Evolutionary conservation across 2,888 invertebrate species (phyloP), one percentile per base, ranked within the genome.

Genomic region (Abrostola triplasia): DNA sequence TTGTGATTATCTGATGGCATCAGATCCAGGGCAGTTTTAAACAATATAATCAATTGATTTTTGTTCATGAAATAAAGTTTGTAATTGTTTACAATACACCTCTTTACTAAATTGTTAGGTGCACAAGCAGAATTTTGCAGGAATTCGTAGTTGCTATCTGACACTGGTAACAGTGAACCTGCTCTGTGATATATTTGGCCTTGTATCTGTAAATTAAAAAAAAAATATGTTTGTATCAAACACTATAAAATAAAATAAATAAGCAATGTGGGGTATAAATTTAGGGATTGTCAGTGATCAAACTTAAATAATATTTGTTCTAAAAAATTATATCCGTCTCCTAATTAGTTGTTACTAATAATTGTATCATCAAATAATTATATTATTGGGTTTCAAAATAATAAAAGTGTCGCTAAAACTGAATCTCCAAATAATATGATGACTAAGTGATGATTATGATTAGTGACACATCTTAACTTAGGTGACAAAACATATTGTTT

Each of bases 1-100:
- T 82, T 84, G 69, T 81, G 77, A 65, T 68, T 71, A 75, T 83
- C 81, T 0, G 70, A 77, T 79, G 79, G 80, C 81, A 82, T 81
- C 24, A 38, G 68, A 49, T 84, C 82, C 35, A 83, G 10, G 5
- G 82, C 81, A 42, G 59, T 78, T 64, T 48, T 80, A 36, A 81
- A 80, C 10, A 80, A 68, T 67, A 5, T 12, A 70, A 81, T 35
- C 47, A 79, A 82, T 65, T 78, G 9, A 58, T 79, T 76, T 24
- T 73, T n/a, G 62, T 66, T 73, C 11, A 51, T 80, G 75, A 55
- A 79, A 68, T 1, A 62, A 76, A 0, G 40, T 79, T 81, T 79
- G 79, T 10, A 80, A 24, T 77, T 82, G 67, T 76, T 78, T 66
- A 82, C 67, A 71, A 80, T 80, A 4, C 72, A 55, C 48, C 76